Evolutionary conservation across 2,797 vertebrate genomes (phyloP).

Genomic region (Hafferia zeledoni): DNA sequence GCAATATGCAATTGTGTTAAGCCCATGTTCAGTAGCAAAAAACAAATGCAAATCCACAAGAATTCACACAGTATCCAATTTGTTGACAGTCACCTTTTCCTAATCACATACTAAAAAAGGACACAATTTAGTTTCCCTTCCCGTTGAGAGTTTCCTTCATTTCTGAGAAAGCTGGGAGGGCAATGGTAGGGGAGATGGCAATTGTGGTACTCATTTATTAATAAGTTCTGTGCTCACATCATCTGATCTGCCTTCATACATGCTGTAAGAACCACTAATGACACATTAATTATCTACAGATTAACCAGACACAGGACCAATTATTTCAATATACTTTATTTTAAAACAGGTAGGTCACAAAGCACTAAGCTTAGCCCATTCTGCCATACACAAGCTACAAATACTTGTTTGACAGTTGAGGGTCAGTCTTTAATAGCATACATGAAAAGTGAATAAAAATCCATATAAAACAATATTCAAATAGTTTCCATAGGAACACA

Average conservation of each 20-base stretch:
- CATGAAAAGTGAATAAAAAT: conserved; percentile 82
- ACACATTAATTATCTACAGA: background rate
- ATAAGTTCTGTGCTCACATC: background rate
- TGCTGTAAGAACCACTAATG: background rate
- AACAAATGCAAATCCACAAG: background rate
- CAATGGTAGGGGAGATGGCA: background rate
- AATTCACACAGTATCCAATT: accelerated
- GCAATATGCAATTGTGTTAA: background rate
- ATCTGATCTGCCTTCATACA: background rate
- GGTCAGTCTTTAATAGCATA: conserved; percentile 73
- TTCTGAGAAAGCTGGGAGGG: background rate
- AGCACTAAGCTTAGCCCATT: conserved; percentile 64
- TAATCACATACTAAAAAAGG: background rate
- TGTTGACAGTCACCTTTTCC: background rate
- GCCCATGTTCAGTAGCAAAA: background rate
- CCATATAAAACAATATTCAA: conserved; percentile 87
- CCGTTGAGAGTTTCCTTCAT: background rate
- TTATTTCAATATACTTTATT: conserved; percentile 82
- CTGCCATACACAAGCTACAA: conserved; percentile 82
- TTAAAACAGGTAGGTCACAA: conserved; percentile 76
- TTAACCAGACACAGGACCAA: background rate
- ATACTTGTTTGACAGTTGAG: conserved; percentile 77
- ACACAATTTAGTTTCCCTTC: background rate
- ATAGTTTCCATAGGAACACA: conserved; percentile 98
- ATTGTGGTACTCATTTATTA: background rate